A percentile compares a stretch with the other conserved stretches of the same genome.
phyloP scores from a whole-genome alignment of 2,113 vertebrate species.

The Egretta garzetta region DNA sequence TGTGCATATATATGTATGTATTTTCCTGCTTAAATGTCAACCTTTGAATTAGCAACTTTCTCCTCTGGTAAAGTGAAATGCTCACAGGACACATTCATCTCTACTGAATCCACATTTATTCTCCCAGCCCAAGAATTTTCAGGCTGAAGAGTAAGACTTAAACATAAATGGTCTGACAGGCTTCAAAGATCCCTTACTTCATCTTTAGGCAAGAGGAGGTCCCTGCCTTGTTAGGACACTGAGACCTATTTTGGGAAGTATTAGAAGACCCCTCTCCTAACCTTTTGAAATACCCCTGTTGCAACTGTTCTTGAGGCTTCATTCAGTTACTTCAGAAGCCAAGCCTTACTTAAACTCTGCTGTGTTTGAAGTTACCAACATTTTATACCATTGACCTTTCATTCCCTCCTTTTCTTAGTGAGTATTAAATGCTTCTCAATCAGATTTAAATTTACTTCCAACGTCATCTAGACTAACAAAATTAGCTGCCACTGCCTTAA shows the following conservation, averaged over 20 bases:
- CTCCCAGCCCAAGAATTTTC: neutral
- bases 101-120: neutral
- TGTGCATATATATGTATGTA: neutral
- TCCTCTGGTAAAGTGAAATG: neutral
- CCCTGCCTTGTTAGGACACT: neutral
- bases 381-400: constrained; percentile 24
- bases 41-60: neutral
- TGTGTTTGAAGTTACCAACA: neutral
- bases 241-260: neutral
- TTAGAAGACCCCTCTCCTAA: neutral
- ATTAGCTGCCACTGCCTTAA: constrained; percentile 17
- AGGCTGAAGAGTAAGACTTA: neutral
- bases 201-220: neutral
- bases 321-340: neutral
- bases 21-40: neutral
- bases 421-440: constrained; percentile 29
- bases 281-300: neutral
- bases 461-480: neutral
- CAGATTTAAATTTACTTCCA: constrained; percentile 36
- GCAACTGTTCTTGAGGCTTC: neutral
- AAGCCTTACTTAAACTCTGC: neutral
- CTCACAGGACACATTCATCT: neutral
- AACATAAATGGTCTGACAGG: neutral
- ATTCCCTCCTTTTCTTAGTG: neutral
- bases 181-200: neutral